Percentiles rank a stretch among this genome's conserved stretches.
These are phyloP conservation scores for Herpetotheres cachinnans DNA, from an alignment of 2,113 vertebrate genomes.

Conservation along the genomic window DNA sequence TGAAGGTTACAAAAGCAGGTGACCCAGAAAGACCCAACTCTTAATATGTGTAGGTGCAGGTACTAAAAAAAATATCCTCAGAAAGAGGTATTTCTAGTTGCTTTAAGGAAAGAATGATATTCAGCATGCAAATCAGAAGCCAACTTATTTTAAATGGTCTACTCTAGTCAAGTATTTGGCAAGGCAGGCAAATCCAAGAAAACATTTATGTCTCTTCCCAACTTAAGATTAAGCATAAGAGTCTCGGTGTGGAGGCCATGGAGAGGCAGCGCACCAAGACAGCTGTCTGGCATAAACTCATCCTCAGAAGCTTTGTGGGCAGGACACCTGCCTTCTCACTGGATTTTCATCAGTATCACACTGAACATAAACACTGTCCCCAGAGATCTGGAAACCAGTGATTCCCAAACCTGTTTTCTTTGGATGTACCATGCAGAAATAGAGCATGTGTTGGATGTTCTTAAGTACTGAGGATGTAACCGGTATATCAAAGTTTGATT, in stretches of 20 bases:
- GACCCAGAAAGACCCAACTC: not conserved
- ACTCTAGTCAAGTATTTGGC: not conserved
- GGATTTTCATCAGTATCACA: not conserved
- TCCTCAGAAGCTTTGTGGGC: not conserved
- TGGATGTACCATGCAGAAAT: not conserved
- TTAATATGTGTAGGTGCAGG: not conserved
- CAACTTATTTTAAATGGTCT: not conserved
- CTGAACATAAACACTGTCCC: not conserved
- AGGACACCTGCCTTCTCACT: not conserved
- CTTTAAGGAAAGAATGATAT: not conserved
- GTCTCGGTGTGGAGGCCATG: rapidly evolving
- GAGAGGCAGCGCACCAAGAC: not conserved
- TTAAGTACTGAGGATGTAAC: not conserved
- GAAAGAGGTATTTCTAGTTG: not conserved
- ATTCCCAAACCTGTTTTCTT: not conserved
- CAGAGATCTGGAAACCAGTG: not conserved
- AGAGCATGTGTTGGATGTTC: not conserved
- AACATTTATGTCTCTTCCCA: not conserved
- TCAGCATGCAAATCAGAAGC: not conserved
- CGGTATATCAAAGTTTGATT: not conserved
- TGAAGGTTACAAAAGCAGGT: not conserved
- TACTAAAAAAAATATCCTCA: not conserved
- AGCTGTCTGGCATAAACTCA: not conserved
- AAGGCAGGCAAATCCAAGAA: not conserved
- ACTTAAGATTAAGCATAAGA: not conserved